Base-by-base conservation (phyloP, 2,113 vertebrate genomes). In the Brachionichthys hirsutus region DNA sequence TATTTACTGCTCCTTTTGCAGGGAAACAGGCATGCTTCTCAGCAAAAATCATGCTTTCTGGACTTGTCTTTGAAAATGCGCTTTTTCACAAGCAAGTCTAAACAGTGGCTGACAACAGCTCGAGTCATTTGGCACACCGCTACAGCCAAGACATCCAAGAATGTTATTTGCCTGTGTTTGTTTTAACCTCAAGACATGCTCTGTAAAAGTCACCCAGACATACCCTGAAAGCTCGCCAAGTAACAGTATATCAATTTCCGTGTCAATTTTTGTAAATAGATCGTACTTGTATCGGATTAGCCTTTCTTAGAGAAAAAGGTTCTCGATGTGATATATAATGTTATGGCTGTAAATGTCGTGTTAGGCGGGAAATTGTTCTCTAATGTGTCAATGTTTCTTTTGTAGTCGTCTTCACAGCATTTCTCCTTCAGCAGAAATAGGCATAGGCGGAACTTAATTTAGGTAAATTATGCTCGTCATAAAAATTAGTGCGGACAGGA, bases 31-130 rank as follows among this genome's bases (percentile, higher is more conserved):
- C 55, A 15, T 40, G 41, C n/a, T 43, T 61, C 50, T 63, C 52
- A 61, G 47, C 54, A 46, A n/a, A 70, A 70, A 38, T 72, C 61
- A 50, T 70, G 71, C 67, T 82, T 80, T 81, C 50, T 70, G 69
- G 46, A 73, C 58, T 38, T 54, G 43, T 59, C 41, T 47, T 22
- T 38, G 43, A 65, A 56, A 65, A 43, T 17, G 14, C 36, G 20
- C 24, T 77, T 73, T 60, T 61, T 63, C 65, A 72, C 62, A 52
- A 83, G 72, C 73, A 75, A 73, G 77, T 87, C 83, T 75, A 82
- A 89, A 86, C 82, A 85, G 55, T 54, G 60, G 60, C 82, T 77
- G 75, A 83, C 83, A 84, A 75, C 68, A 73, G 64, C 63, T 78
- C 24, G 35, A 80, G 48, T 74, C 73, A 49, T n/a, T n/a, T 84